These are phyloP conservation scores for Fulmarus glacialis DNA, from an alignment of 2,113 vertebrate genomes.

Conservation along the genomic window DNA sequence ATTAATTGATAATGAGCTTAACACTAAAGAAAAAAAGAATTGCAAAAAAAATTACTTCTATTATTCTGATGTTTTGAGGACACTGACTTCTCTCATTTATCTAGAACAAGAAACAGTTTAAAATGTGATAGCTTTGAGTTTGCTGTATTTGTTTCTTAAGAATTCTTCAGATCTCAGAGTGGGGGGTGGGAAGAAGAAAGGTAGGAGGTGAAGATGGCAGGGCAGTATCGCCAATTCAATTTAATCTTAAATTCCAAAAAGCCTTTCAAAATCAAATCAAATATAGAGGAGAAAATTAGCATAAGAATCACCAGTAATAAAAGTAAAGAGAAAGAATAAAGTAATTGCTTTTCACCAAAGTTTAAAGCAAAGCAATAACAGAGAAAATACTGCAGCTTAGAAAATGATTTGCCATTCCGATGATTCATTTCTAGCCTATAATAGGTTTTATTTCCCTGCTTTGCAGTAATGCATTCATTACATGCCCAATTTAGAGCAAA, in stretches of 20 bases:
- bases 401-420: conserved; percentile 67
- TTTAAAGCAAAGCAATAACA: conserved; percentile 69
- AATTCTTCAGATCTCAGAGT: background rate
- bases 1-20: background rate
- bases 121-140: background rate
- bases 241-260: conserved; percentile 6
- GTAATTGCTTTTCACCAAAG: conserved; percentile 67
- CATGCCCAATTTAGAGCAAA: conserved; percentile 71
- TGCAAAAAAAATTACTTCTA: background rate
- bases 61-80: background rate
- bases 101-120: background rate
- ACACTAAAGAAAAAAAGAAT: background rate
- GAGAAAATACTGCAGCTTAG: conserved; percentile 62
- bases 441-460: conserved; percentile 68
- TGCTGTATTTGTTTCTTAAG: background rate
- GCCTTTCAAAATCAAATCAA: conserved; percentile 53
- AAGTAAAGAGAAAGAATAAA: conserved; percentile 62
- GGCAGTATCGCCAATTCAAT: background rate
- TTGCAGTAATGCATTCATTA: conserved; percentile 74
- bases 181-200: background rate
- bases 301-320: conserved; percentile 63
- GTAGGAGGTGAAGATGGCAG: background rate
- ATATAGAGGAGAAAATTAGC: conserved; percentile 36
- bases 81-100: background rate
- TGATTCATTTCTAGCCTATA: conserved; percentile 71